These are phyloP conservation scores for Holcopasites calliopsidis DNA, from an alignment of 1,140 invertebrate species.

Conservation along the genomic window DNA sequence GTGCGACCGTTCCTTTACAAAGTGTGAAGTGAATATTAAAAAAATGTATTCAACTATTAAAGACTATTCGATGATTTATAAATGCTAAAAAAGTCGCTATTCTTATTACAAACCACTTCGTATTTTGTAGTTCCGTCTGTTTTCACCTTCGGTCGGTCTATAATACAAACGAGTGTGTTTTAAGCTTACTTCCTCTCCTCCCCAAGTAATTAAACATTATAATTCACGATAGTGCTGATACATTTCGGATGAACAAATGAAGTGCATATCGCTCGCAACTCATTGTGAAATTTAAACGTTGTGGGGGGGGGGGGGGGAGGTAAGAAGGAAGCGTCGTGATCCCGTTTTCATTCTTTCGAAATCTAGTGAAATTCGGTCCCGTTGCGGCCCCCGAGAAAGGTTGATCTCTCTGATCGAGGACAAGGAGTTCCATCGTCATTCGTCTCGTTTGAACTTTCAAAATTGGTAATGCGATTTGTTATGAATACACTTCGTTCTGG, in stretches of 20 bases:
- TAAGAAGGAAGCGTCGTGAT: neutral
- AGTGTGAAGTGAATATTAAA: slow-evolving; percentile 44
- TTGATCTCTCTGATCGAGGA: neutral
- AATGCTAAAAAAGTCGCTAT: slow-evolving; percentile 54
- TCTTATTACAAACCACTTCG: slow-evolving; percentile 37
- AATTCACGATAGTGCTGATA: neutral
- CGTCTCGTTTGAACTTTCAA: neutral
- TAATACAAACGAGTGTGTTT: neutral
- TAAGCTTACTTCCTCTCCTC: neutral
- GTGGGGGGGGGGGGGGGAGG: neutral
- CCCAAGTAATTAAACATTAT: neutral
- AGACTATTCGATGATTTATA: slow-evolving; percentile 46
- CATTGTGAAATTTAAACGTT: too few relatives aligned
- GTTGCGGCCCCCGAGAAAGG: slow-evolving; percentile 3
- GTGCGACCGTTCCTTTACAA: slow-evolving; percentile 14
- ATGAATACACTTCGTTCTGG: neutral
- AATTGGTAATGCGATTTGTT: neutral
- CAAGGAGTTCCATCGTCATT: neutral
- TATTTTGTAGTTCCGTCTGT: slow-evolving; percentile 17
- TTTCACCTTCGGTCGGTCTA: neutral
- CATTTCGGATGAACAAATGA: too few relatives aligned
- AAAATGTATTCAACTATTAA: slow-evolving; percentile 51
- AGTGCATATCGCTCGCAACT: too few relatives aligned
- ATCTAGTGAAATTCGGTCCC: slow-evolving; percentile 26
- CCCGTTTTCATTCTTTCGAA: slow-evolving; percentile 5